These are phyloP conservation scores for Linnaemya vulpina DNA, from an alignment of 2,888 invertebrate genomes.

Conservation along the genomic window DNA sequence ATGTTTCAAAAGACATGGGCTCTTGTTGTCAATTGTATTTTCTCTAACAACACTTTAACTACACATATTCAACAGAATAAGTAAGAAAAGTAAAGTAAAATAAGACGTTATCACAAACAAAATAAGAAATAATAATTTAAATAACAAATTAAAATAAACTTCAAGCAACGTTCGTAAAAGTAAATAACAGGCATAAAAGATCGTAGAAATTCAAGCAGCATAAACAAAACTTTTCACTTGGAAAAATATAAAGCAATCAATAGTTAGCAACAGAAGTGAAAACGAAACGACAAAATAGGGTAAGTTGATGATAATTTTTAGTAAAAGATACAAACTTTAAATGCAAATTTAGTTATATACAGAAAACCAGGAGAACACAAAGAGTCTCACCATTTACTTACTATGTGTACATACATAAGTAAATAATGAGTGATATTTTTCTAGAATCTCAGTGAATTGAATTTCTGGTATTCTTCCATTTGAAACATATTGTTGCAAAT, in stretches of 20 bases:
- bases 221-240: not conserved
- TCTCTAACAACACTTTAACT: not conserved
- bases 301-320: slow-evolving; percentile 32
- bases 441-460: not conserved
- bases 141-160: slow-evolving; percentile 33
- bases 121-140: not conserved
- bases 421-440: not conserved
- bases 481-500: not conserved
- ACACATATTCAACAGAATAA: slow-evolving; percentile 19
- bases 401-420: not conserved
- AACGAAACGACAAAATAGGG: slow-evolving; percentile 40
- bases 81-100: slow-evolving; percentile 29
- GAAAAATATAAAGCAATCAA: slow-evolving; percentile 16
- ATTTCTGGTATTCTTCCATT: not conserved
- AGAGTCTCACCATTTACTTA: not conserved
- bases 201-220: slow-evolving; percentile 8
- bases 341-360: not conserved
- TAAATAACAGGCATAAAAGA: slow-evolving; percentile 5
- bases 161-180: slow-evolving; percentile 5
- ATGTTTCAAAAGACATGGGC: not conserved
- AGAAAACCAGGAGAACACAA: not conserved
- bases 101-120: slow-evolving; percentile 14
- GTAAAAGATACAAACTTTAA: not conserved
- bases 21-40: slow-evolving; percentile 9
- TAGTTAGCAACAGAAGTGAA: slow-evolving; percentile 1